phyloP scores from a whole-genome alignment of 2,797 vertebrate genomes.

The Okamejei kenojei region DNA sequence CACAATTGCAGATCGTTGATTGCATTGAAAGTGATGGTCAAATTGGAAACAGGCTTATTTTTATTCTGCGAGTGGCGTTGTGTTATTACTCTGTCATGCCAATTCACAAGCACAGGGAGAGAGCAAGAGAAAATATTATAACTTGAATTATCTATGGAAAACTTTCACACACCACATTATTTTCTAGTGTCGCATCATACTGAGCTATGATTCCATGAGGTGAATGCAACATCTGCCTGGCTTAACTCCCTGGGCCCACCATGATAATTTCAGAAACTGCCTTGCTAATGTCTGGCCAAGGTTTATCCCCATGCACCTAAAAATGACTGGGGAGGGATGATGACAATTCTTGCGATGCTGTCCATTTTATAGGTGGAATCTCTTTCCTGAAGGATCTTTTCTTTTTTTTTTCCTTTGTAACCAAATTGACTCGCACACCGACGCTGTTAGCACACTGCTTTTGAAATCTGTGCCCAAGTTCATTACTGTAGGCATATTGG shows the following conservation, averaged over 20 bases:
- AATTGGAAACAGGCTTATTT: not conserved
- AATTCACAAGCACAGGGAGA: not conserved
- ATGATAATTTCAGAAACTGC: not conserved
- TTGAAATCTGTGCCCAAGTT: not conserved
- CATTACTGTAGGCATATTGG: not conserved
- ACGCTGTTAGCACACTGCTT: not conserved
- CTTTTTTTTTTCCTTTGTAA: not conserved
- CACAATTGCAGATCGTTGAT: not conserved
- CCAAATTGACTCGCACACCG: not conserved
- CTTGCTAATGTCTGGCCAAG: not conserved
- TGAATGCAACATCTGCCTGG: not conserved
- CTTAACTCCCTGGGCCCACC: not conserved
- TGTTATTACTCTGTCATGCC: not conserved
- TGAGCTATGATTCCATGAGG: not conserved
- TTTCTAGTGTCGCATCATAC: not conserved
- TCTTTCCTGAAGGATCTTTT: not conserved
- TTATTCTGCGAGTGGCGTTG: not conserved
- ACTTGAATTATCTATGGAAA: not conserved
- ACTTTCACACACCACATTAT: not conserved
- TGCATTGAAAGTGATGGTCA: not conserved
- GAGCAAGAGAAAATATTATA: not conserved
- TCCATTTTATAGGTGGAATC: not conserved
- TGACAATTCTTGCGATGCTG: not conserved
- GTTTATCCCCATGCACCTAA: not conserved
- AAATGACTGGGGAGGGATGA: not conserved